Evolutionary conservation across 1,140 invertebrate species (phyloP).

Genomic region (Sinonovacula constricta): DNA sequence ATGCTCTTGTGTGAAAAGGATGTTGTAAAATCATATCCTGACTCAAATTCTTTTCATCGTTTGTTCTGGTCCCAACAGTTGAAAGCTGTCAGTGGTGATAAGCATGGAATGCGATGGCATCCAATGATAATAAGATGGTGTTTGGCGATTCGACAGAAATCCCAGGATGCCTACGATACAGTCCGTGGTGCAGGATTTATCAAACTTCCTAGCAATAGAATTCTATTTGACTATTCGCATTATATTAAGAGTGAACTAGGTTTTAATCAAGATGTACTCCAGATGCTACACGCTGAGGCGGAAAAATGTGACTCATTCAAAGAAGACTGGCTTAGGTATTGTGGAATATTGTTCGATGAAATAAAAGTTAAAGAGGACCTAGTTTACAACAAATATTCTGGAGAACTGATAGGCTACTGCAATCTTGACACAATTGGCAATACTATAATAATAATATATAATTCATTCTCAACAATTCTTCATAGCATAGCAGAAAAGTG

Average conservation of each 20-base stretch:
- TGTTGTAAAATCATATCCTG: conserved; percentile 22
- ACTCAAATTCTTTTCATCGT: conserved; percentile 18
- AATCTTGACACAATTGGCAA: conserved; percentile 43
- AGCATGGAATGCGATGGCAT: conserved; percentile 54
- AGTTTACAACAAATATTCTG: conserved; percentile 56
- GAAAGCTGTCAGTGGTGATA: background rate
- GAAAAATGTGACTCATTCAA: conserved; percentile 10
- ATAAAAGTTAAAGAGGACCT: conserved; percentile 53
- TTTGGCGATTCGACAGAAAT: conserved; percentile 38
- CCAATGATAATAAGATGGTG: conserved; percentile 58
- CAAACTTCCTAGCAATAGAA: conserved; percentile 43
- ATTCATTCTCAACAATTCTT: too few species aligned
- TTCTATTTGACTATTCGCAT: conserved; percentile 56
- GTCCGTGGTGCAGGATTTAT: conserved; percentile 50
- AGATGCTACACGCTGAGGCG: conserved; percentile 49
- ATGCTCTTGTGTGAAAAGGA: conserved; percentile 8
- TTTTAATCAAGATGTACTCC: conserved; percentile 27
- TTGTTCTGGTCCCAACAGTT: conserved; percentile 46
- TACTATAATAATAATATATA: conserved; percentile 20
- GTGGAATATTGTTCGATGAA: conserved; percentile 54
- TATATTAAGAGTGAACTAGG: conserved; percentile 49
- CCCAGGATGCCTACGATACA: conserved; percentile 45
- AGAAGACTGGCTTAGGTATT: conserved; percentile 19
- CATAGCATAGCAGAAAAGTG: too few species aligned
- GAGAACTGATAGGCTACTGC: conserved; percentile 50